phyloP scores from a whole-genome alignment of 2,113 vertebrate species.

The Cheirogaleus medius region DNA sequence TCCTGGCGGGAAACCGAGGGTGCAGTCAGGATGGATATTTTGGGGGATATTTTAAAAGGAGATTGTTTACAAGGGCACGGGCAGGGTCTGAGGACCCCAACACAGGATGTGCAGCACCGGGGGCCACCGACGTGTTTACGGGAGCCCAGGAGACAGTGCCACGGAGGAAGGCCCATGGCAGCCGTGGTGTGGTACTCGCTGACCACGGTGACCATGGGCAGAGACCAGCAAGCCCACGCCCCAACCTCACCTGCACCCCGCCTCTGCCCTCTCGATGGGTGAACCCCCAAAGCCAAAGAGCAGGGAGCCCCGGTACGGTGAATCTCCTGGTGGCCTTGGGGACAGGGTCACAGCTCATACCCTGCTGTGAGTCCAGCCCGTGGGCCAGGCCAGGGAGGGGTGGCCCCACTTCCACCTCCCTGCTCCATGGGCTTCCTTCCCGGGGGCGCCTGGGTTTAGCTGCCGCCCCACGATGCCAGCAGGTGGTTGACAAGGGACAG shows the following conservation, averaged over 20 bases:
- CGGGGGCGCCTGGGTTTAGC: accelerated
- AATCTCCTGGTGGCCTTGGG: background rate
- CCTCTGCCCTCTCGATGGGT: background rate
- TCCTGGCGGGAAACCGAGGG: background rate
- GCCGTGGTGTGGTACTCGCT: background rate
- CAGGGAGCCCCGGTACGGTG: background rate
- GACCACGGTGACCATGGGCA: accelerated
- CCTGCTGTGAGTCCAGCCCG: background rate
- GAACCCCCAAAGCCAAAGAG: background rate
- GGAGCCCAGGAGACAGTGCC: background rate
- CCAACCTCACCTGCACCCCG: accelerated
- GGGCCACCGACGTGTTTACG: accelerated
- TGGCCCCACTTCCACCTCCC: background rate
- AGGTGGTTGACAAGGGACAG: background rate
- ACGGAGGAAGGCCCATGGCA: background rate
- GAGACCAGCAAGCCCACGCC: background rate
- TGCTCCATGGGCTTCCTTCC: background rate
- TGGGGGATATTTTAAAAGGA: background rate
- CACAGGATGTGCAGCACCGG: accelerated
- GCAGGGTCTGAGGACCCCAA: background rate
- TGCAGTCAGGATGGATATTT: background rate
- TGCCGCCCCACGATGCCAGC: accelerated
- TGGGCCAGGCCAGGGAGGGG: background rate
- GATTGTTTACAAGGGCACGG: background rate
- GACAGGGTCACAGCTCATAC: accelerated